These are phyloP conservation scores for Eilema caniola DNA, from an alignment of 2,888 invertebrate species.

Conservation along the genomic window DNA sequence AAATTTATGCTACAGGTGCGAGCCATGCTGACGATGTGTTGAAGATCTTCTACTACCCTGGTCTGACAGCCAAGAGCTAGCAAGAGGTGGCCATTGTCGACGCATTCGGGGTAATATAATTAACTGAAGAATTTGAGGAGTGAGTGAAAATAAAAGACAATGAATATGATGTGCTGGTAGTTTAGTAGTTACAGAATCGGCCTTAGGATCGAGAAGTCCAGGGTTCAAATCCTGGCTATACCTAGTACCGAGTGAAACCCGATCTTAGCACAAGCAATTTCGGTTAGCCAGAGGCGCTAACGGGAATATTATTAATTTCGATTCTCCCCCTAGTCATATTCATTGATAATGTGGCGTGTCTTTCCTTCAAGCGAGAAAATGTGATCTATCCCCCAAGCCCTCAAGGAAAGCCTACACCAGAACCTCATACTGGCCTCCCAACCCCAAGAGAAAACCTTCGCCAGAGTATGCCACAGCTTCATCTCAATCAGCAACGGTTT, in stretches of 20 bases:
- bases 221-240: too few relatives aligned
- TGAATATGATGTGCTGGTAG: too few relatives aligned
- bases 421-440: too few relatives aligned
- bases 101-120: conserved; percentile 83
- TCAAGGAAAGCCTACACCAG: background rate
- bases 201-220: background rate
- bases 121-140: background rate
- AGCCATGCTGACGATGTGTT: conserved; percentile 88
- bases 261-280: too few relatives aligned
- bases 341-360: too few relatives aligned
- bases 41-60: conserved; percentile 76
- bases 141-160: background rate
- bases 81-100: conserved; percentile 85
- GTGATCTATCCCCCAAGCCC: background rate
- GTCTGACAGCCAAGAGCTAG: conserved; percentile 37
- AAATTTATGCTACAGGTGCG: conserved; percentile 80
- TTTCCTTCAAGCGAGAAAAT: background rate
- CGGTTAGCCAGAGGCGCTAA: too few relatives aligned
- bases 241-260: too few relatives aligned
- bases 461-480: too few relatives aligned
- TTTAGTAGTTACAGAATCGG: background rate
- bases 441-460: background rate
- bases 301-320: background rate
- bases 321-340: background rate
- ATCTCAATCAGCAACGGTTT: too few relatives aligned